phyloP scores from a whole-genome alignment of 2,113 vertebrate genomes.

The Barbus barbus region DNA sequence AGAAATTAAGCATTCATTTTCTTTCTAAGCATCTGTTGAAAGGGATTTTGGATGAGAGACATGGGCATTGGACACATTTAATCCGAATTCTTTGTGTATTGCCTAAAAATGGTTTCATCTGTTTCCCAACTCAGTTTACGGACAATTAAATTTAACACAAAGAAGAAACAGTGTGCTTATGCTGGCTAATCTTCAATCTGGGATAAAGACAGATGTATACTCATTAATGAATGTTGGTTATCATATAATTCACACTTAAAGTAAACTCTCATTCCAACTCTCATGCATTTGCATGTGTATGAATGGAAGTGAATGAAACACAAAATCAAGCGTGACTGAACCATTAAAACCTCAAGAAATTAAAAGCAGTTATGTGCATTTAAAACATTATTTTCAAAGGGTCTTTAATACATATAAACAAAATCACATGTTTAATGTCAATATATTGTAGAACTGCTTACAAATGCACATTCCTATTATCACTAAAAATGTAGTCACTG shows the following conservation, averaged over 20 bases:
- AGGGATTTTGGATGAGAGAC: background rate
- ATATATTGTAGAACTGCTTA: background rate
- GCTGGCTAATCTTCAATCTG: background rate
- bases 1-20: background rate
- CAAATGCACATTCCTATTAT: background rate
- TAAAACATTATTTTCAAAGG: background rate
- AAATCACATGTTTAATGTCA: background rate
- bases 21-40: background rate
- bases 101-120: background rate
- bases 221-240: background rate
- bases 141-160: background rate
- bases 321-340: background rate
- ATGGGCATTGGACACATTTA: background rate
- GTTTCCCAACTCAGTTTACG: background rate
- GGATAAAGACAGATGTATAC: background rate
- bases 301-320: background rate
- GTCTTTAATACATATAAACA: background rate
- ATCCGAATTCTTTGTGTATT: background rate
- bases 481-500: background rate
- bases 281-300: background rate
- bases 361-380: background rate
- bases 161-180: background rate
- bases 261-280: slow-evolving; percentile 6
- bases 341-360: background rate
- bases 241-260: background rate